phyloP scores from a whole-genome alignment of 2,113 vertebrate species.

The Motacilla tschutschensis region DNA sequence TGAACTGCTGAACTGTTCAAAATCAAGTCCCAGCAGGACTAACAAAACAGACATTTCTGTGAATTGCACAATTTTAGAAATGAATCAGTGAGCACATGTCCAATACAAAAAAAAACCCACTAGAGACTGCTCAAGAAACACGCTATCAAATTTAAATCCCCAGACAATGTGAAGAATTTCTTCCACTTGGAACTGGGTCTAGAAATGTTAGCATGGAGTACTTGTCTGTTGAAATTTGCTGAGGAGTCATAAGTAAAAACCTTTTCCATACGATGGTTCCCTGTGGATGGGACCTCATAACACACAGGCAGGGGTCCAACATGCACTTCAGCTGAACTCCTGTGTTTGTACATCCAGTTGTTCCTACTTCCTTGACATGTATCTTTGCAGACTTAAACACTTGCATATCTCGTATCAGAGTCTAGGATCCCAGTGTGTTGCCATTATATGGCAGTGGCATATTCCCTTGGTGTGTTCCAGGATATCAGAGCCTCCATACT shows the following conservation, averaged over 20 bases:
- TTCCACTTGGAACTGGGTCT: neutral
- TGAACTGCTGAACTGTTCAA: neutral
- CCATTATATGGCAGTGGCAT: neutral
- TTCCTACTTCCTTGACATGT: neutral
- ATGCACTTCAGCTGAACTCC: neutral
- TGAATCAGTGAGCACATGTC: neutral
- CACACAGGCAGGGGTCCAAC: neutral
- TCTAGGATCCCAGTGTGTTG: neutral
- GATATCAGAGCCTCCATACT: neutral
- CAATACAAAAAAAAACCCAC: neutral
- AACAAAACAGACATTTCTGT: neutral
- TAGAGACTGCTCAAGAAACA: neutral
- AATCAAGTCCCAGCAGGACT: neutral
- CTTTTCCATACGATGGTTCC: neutral
- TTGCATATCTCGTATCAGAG: neutral
- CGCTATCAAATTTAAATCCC: neutral
- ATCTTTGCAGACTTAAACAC: neutral
- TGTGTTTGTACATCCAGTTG: neutral
- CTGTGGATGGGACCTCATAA: neutral
- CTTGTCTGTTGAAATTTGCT: neutral
- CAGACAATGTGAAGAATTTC: neutral
- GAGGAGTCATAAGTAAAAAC: neutral
- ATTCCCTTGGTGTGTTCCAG: rapidly evolving
- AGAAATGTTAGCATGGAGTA: neutral
- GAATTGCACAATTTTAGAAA: constrained; percentile 4